These are phyloP conservation scores for Sus scrofa DNA, from an alignment of 2,113 vertebrate genomes.

Conservation along the genomic window T2T-Sscrofa CM000827.6:82000501-82001000, in stretches of 20 bases:
- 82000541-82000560: no score
- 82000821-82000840: not conserved
- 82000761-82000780: not conserved
- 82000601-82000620: no score
- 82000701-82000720: not conserved
- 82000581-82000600: no score
- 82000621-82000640: not conserved
- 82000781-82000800: not conserved
- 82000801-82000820: not conserved
- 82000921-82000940: not conserved
- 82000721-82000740: not conserved
- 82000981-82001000: not conserved
- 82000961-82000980: not conserved
- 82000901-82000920: not conserved
- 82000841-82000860: not conserved
- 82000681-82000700: not conserved
- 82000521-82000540: no score
- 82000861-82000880: not conserved
- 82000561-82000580: no score
- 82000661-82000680: not conserved
- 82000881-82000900: not conserved
- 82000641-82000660: not conserved
- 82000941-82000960: not conserved
- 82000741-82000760: not conserved
- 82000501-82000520: no score